Evolutionary conservation across 2,888 invertebrate species (phyloP).

Genomic region (Arctia plantaginis): DNA sequence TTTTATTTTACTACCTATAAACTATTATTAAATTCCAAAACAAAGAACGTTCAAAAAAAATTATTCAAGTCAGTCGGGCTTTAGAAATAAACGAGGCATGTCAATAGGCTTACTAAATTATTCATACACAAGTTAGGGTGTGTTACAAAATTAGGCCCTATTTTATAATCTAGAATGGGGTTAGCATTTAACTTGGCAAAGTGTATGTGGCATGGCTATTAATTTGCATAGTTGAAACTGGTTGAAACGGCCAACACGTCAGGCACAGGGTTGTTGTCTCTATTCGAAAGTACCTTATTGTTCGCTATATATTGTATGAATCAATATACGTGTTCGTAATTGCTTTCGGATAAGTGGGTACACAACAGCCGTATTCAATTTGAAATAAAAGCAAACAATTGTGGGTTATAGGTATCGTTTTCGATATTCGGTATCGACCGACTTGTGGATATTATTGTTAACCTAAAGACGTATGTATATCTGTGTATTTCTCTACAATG

Average conservation of each 20-base stretch:
- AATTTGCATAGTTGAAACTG: conserved; percentile 76
- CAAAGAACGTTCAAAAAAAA: conserved; percentile 19
- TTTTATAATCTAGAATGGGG: conserved; percentile 53
- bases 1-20: too few species aligned
- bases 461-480: too few species aligned
- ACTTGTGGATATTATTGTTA: too few species aligned
- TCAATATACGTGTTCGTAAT: conserved; percentile 35
- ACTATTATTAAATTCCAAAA: neutral
- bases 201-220: conserved; percentile 64
- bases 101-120: conserved; percentile 35
- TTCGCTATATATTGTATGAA: conserved; percentile 30
- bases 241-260: conserved; percentile 62
- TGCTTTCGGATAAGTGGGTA: conserved; percentile 33
- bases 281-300: conserved; percentile 41
- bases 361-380: conserved; percentile 3
- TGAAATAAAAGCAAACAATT: conserved; percentile 1
- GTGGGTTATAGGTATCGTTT: neutral
- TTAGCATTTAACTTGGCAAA: conserved; percentile 49
- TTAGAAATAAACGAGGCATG: conserved; percentile 29
- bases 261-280: conserved; percentile 47
- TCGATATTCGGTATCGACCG: neutral
- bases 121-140: conserved; percentile 30
- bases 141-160: conserved; percentile 37
- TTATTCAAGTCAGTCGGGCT: conserved; percentile 37
- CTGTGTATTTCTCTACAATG: too few species aligned